Conservation (phyloP, 2,797 vertebrate genomes). For the Sylvia borin region DNA sequence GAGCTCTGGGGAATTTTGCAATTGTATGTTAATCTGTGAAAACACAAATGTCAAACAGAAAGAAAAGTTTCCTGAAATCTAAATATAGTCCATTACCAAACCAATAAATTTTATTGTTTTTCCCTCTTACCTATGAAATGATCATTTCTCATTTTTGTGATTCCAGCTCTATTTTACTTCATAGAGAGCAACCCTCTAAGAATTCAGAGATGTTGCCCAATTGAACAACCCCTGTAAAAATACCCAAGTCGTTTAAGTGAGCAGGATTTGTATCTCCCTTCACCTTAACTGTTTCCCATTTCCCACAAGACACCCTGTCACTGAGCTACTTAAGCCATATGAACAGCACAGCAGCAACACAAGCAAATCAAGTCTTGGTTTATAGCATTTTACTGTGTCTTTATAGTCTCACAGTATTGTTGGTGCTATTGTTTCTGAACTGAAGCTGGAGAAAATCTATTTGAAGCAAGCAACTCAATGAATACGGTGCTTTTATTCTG, state of each 20-base stretch:
- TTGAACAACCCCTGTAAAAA: background rate
- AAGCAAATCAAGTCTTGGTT: slow-evolving; percentile 28
- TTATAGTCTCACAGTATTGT: background rate
- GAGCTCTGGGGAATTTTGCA: background rate
- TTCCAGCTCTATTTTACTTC: background rate
- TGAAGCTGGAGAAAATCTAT: slow-evolving; percentile 3
- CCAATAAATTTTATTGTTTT: background rate
- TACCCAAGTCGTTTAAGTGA: background rate
- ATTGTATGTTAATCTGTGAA: background rate
- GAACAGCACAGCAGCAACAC: background rate
- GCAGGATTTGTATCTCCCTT: slow-evolving; percentile 32
- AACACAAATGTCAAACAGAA: background rate
- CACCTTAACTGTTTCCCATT: slow-evolving; percentile 15
- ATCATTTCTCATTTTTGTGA: background rate
- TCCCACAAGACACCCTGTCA: slow-evolving; percentile 5
- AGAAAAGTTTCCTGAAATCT: background rate
- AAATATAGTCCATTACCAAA: background rate
- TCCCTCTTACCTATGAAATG: background rate
- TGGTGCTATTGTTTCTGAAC: slow-evolving; percentile 27
- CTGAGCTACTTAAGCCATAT: background rate
- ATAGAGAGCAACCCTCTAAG: background rate
- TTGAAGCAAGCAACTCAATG: slow-evolving; percentile 24
- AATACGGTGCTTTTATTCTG: background rate
- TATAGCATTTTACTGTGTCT: slow-evolving; percentile 1
- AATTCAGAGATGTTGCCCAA: background rate